These are phyloP conservation scores for Donacobius atricapilla DNA, from an alignment of 2,113 vertebrate genomes.

Conservation along the genomic window DNA sequence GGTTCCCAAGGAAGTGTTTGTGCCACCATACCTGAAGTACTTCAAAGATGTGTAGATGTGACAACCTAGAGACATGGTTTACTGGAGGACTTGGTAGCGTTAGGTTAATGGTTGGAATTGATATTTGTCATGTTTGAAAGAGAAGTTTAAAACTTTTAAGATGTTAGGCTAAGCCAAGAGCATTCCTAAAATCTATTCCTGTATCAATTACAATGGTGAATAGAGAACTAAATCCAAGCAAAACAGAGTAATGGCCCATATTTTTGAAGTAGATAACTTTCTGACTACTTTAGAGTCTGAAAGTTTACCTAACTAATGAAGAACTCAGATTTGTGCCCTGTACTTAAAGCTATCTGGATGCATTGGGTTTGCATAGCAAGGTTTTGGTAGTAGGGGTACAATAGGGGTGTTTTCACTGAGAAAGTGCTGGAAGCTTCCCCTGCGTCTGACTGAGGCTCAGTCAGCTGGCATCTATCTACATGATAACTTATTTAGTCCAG, in stretches of 20 bases:
- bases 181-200: background rate
- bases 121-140: background rate
- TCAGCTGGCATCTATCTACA: background rate
- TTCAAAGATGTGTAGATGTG: background rate
- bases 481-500: background rate
- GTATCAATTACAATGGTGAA: background rate
- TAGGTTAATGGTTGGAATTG: background rate
- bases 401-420: background rate
- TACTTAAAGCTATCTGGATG: background rate
- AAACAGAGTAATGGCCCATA: background rate
- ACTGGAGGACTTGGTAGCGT: background rate
- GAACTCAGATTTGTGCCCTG: background rate
- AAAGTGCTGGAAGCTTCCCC: background rate
- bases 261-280: background rate
- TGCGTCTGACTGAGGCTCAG: fast-evolving
- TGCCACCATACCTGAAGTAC: background rate
- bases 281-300: background rate
- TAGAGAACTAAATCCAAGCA: background rate
- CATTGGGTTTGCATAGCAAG: background rate
- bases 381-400: background rate
- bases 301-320: background rate
- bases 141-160: background rate
- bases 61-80: background rate
- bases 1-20: background rate
- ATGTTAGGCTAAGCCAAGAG: background rate